Conservation (phyloP, 2,113 vertebrate species). For the Zapus hudsonius region DNA sequence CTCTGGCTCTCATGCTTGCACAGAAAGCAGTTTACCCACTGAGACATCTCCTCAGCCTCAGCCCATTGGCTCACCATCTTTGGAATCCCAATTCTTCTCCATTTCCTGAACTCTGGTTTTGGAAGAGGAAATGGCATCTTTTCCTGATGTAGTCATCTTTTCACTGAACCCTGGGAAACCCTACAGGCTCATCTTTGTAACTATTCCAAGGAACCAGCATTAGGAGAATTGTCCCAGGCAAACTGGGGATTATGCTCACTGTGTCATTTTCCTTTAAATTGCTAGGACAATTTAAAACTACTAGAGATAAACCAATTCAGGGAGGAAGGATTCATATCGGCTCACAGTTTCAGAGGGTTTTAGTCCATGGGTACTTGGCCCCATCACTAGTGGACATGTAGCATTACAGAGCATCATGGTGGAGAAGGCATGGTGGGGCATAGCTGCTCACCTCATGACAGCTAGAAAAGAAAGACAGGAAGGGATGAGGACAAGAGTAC, state of each 20-base stretch:
- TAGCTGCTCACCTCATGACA: background rate
- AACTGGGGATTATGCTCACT: background rate
- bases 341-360: background rate
- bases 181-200: background rate
- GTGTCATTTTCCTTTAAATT: background rate
- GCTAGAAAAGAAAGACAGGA: background rate
- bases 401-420: accelerated
- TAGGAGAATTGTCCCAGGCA: background rate
- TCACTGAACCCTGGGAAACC: background rate
- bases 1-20: background rate
- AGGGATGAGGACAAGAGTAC: background rate
- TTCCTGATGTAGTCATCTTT: too few species aligned
- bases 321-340: background rate
- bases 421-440: background rate
- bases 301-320: background rate
- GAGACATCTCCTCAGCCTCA: background rate
- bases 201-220: background rate
- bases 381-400: too few species aligned
- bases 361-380: background rate
- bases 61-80: too few species aligned
- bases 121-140: background rate
- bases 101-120: background rate
- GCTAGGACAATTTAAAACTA: background rate
- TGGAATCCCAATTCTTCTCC: too few species aligned
- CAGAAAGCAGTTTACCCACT: background rate